Evolutionary conservation across 2,797 vertebrate species (phyloP), one percentile per base, ranked within the genome.

Genomic region (Paedocypris micromegethes): DNA sequence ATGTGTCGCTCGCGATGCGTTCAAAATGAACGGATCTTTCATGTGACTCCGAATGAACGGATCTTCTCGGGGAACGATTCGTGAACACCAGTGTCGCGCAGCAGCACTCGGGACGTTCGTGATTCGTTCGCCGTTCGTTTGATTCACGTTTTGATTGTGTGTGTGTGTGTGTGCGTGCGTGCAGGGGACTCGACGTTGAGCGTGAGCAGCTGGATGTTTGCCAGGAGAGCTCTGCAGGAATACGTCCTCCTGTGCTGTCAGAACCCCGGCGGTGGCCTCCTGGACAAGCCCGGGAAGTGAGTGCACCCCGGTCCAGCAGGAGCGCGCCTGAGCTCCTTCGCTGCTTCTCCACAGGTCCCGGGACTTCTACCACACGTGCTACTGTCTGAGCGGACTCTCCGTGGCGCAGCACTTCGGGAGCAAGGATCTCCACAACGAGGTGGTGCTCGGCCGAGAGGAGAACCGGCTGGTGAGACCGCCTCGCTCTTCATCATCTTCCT

Each of bases 211-310:
- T 99, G 96, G 96, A 97, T 98, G 95, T 97, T 99, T 0, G 91
- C 97, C 78, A 94, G 96, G 89, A 81, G 89, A 75, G 95, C 96
- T 0, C 81, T 99, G 82, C 96, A 99, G 87, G 95, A 97, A 70
- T 99, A 98, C 85, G 94, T 98, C 75, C 92, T 98, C 5, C 87
- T 98, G 68, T 98, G 96, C 86, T 98, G 96, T 81, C 96, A 99
- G 86, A 95, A 94, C 82, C 94, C 93, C 0, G 87, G 88, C 0
- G 96, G 96, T 0, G 96, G 96, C 3, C 90, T 99, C 56, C 83
- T 99, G 77, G 96, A 99, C 79, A 98, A 99, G 63, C 96, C 96
- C 2, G 94, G 96, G 85, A 99, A 99, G 96, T 98, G 86, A 91
- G 96, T 96, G 79, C 75, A 64, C 23, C 75, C 39, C 76, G 23